A percentile compares a stretch with the other conserved stretches of the same genome.
phyloP scores from a whole-genome alignment of 1,140 invertebrate genomes.

The Tetramorium alpestre region DNA sequence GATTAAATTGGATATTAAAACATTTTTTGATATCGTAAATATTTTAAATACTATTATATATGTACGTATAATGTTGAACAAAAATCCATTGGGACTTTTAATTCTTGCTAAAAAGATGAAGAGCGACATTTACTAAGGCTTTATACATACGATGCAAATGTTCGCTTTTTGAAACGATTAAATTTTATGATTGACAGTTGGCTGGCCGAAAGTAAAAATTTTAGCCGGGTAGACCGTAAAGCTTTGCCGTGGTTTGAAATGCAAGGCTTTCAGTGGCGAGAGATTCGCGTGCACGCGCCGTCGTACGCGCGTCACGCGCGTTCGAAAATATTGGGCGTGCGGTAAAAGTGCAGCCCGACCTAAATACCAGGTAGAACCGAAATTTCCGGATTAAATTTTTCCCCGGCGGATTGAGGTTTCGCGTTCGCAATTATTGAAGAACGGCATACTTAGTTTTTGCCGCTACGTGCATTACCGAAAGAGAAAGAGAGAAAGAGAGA shows the following conservation, averaged over 20 bases:
- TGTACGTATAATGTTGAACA: not conserved
- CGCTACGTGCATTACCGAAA: constrained; percentile 23
- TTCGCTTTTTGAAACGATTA: constrained; percentile 16
- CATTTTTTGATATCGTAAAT: not conserved
- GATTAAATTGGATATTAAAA: not conserved
- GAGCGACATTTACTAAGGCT: not conserved
- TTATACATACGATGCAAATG: not conserved
- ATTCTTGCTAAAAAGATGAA: not conserved
- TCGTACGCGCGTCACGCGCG: constrained; percentile 17
- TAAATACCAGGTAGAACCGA: constrained; percentile 47
- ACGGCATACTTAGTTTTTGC: constrained; percentile 49
- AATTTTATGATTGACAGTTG: constrained; percentile 40
- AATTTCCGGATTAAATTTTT: constrained; percentile 57
- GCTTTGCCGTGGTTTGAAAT: constrained; percentile 35
- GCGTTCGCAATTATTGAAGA: constrained; percentile 53
- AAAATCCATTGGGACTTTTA: not conserved
- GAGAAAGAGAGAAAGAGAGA: not conserved
- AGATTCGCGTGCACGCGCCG: constrained; percentile 21
- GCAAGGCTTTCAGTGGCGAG: constrained; percentile 33
- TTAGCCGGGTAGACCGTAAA: constrained; percentile 20
- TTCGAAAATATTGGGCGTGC: constrained; percentile 42
- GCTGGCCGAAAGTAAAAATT: constrained; percentile 25
- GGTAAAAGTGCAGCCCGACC: constrained; percentile 50
- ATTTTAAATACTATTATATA: not conserved
- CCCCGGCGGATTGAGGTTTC: constrained; percentile 30